Base-by-base conservation (phyloP, 2,888 invertebrate species). In the Tineola bisselliella region DNA sequence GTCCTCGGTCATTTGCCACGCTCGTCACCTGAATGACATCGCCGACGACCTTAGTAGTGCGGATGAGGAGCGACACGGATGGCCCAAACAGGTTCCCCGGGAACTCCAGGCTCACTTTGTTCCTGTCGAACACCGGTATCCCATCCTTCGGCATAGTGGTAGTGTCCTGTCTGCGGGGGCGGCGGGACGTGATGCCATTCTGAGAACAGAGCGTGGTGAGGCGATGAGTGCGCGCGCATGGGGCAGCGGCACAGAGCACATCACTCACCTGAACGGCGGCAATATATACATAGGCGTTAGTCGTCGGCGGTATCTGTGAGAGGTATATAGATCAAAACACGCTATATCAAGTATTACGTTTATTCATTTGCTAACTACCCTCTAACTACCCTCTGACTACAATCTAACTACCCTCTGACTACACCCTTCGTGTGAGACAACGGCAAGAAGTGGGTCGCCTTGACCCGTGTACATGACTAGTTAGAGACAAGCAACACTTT, bases 1-100 rank as follows among this genome's bases (percentile, higher is more conserved):
- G n/a, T n/a, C n/a, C n/a, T n/a, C n/a, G n/a, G n/a, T n/a, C n/a
- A n/a, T n/a, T n/a, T n/a, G n/a, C n/a, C n/a, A n/a, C n/a, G n/a
- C n/a, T n/a, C n/a, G n/a, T n/a, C 74, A 92, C 92, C 82, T 91
- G 89, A 68, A 92, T 90, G 62, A 91, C 88, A 69, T 89, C 90
- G 43, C 91, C 91, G 68, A 91, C 75, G 64, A 91, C 78, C 72
- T 90, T 91, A 75, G 91, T 92, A 68, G 91, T 80, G 66, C 88
- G 88, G 68, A 91, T 91, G 66, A 92, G 84, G 59, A 92, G 81
- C 62, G 89, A 89, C 75, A 92, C 92, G 72, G 91, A 90, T 12
- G 90, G 89, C 59, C 91, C 91, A 76, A 92, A 90, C 67, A 91
- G 81, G 71, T 79, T 84, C 63, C 90, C 88, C 63, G 92, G 92